Percentiles rank a stretch among this genome's conserved stretches.
These are phyloP conservation scores for Teleogryllus oceanicus DNA, from an alignment of 2,888 invertebrate species.

Conservation along the genomic window DNA sequence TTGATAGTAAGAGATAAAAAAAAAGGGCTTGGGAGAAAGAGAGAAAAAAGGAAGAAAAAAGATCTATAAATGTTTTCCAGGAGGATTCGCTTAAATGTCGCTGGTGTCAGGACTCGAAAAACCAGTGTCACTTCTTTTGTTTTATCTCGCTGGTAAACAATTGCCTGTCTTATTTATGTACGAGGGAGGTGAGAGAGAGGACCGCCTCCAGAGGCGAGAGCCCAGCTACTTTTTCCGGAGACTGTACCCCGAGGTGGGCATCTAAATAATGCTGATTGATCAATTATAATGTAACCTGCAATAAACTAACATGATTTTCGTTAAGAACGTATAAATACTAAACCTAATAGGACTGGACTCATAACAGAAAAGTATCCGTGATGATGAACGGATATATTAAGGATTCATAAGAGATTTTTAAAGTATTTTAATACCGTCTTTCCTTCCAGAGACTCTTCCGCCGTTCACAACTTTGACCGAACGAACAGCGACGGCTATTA, in stretches of 20 bases:
- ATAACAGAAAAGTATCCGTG: not conserved
- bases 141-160: constrained; percentile 22
- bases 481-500: not conserved
- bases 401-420: not conserved
- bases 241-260: not conserved
- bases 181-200: constrained; percentile 1
- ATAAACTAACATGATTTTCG: constrained; percentile 18
- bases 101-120: constrained; percentile 29
- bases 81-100: constrained; percentile 7
- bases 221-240: not conserved
- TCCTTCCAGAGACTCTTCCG: not conserved
- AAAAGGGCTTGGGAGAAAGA: not conserved
- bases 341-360: not conserved
- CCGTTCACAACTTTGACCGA: not conserved
- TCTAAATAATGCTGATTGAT: constrained; percentile 18
- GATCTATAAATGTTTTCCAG: not conserved
- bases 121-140: constrained; percentile 33
- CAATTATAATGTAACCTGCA: constrained; percentile 10
- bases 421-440: not conserved
- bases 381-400: not conserved
- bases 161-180: constrained; percentile 20
- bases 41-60: not conserved
- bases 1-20: not conserved
- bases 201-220: not conserved
- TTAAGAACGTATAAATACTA: not conserved